Percentiles rank a stretch among this genome's conserved stretches.
These are phyloP conservation scores for Rhyacophila brunnea DNA, from an alignment of 1,140 invertebrate species.

Conservation along the genomic window DNA sequence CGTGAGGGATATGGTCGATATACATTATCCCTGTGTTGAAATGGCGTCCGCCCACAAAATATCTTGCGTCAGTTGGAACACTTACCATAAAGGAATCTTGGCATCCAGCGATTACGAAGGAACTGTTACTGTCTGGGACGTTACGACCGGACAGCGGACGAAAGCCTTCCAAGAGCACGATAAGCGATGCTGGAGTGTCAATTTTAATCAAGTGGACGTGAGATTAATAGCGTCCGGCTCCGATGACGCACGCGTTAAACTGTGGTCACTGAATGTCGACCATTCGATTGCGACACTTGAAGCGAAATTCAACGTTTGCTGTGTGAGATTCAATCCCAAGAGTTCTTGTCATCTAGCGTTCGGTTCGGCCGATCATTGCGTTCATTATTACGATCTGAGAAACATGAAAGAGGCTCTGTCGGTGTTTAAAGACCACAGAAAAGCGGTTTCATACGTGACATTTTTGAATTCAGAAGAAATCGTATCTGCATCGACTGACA, in stretches of 20 bases:
- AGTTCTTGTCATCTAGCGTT: slow-evolving; percentile 87
- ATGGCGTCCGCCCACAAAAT: slow-evolving; percentile 95
- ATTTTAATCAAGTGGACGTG: slow-evolving; percentile 92
- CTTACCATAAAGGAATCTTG: slow-evolving; percentile 85
- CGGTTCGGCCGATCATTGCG: slow-evolving; percentile 94
- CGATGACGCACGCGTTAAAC: slow-evolving; percentile 91
- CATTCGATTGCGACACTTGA: slow-evolving; percentile 85
- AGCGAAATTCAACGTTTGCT: slow-evolving; percentile 93
- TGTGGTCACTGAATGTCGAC: slow-evolving; percentile 88
- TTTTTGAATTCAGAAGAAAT: slow-evolving; percentile 88
- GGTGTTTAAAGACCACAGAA: slow-evolving; percentile 89
- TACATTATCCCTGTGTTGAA: slow-evolving; percentile 91
- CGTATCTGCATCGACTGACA: slow-evolving; percentile 94
- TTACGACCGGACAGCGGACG: slow-evolving; percentile 71
- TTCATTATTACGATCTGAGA: slow-evolving; percentile 94
- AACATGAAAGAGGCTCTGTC: slow-evolving; percentile 80
- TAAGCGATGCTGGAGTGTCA: slow-evolving; percentile 95
- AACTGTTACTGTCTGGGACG: slow-evolving; percentile 92
- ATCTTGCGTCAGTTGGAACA: slow-evolving; percentile 93
- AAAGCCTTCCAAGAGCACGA: slow-evolving; percentile 88
- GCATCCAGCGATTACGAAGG: slow-evolving; percentile 97
- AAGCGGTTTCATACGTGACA: slow-evolving; percentile 95
- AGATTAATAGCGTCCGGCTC: slow-evolving; percentile 90
- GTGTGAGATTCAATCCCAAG: slow-evolving; percentile 93
- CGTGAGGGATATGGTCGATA: slow-evolving; percentile 79